These are phyloP conservation scores for Gonatopus flavifemur DNA, from an alignment of 1,140 invertebrate species.

Conservation along the genomic window DNA sequence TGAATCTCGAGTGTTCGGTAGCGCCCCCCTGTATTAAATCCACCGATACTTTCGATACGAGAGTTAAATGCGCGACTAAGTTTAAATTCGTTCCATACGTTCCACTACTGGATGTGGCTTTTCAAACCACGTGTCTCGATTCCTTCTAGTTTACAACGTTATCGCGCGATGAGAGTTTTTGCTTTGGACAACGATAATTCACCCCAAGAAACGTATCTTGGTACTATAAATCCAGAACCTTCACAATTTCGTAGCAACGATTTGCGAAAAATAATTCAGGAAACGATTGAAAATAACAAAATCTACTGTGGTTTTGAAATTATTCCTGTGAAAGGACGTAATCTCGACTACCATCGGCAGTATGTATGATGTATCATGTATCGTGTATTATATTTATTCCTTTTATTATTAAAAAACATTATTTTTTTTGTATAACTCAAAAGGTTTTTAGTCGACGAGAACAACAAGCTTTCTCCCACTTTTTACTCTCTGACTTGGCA, in stretches of 20 bases:
- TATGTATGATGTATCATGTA: slow-evolving; percentile 16
- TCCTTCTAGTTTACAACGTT: too few species aligned
- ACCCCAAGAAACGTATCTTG: background rate
- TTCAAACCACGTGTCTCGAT: too few species aligned
- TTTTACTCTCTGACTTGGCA: slow-evolving; percentile 44
- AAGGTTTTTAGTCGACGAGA: too few species aligned
- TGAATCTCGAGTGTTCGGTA: too few species aligned
- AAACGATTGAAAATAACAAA: slow-evolving; percentile 20
- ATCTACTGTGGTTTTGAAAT: slow-evolving; percentile 39
- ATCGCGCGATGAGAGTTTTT: background rate
- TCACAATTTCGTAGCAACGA: too few species aligned
- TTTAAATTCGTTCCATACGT: too few species aligned
- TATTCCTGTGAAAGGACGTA: slow-evolving; percentile 10
- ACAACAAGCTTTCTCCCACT: slow-evolving; percentile 25
- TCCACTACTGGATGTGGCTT: too few species aligned
- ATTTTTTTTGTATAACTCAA: slow-evolving; percentile 34
- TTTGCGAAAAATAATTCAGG: slow-evolving; percentile 18
- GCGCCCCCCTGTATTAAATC: too few species aligned
- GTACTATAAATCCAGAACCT: background rate
- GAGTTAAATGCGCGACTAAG: too few species aligned
- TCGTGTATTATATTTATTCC: slow-evolving; percentile 2
- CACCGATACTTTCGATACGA: too few species aligned
- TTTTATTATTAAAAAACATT: slow-evolving; percentile 4
- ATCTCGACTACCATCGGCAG: slow-evolving; percentile 24
- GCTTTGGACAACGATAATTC: background rate